Conservation (phyloP, 1,140 invertebrate genomes). For the Dolichoris vasculosae region DNA sequence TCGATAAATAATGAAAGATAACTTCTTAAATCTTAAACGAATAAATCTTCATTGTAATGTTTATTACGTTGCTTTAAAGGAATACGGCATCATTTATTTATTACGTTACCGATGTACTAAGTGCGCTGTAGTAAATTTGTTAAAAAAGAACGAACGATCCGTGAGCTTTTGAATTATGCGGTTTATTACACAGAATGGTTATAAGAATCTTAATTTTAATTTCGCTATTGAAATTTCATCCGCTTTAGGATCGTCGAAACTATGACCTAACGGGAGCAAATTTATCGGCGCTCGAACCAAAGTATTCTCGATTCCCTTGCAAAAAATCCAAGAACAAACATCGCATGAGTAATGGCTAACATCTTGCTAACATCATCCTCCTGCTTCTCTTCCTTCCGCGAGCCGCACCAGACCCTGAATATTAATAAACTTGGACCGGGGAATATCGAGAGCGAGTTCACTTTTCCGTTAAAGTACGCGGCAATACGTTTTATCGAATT, state of each 20-base stretch:
- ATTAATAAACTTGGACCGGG: constrained; percentile 19
- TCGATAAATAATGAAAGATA: neutral
- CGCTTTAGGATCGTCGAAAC: neutral
- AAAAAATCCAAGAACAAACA: neutral
- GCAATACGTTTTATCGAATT: constrained; percentile 29
- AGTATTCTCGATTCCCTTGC: neutral
- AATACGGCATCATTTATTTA: too few relatives aligned
- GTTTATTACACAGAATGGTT: too few relatives aligned
- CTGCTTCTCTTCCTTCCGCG: neutral
- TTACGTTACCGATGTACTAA: neutral
- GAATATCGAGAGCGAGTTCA: neutral
- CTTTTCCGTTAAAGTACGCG: neutral
- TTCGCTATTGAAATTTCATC: neutral
- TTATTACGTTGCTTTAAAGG: too few relatives aligned
- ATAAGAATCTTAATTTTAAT: neutral
- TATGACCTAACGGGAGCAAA: neutral
- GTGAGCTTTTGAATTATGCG: constrained; percentile 9
- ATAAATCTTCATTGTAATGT: too few relatives aligned
- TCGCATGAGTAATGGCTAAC: neutral
- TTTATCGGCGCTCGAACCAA: neutral
- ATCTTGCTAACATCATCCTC: constrained; percentile 10
- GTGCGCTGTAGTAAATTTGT: neutral
- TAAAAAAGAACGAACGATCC: neutral
- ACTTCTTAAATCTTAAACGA: neutral
- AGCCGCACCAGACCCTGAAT: constrained; percentile 1